Evolutionary conservation across 2,888 invertebrate species (phyloP).

Genomic region (Drosophila buzzatii): DNA sequence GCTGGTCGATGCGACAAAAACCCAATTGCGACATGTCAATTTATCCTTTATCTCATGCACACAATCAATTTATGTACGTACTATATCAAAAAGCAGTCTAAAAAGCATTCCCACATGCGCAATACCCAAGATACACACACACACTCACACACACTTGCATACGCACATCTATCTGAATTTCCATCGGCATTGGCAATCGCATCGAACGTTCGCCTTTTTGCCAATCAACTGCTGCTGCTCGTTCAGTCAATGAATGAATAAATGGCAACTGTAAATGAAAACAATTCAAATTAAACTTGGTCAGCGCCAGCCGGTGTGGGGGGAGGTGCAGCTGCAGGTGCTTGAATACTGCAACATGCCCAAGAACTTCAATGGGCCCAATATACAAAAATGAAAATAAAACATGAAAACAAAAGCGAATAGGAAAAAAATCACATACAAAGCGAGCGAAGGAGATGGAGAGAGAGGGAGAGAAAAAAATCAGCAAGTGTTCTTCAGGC

Average conservation of each 20-base stretch:
- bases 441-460: not conserved
- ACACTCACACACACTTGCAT: not conserved
- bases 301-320: conserved; percentile 13
- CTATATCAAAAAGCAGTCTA: conserved; percentile 50
- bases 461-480: conserved; percentile 14
- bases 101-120: conserved; percentile 19
- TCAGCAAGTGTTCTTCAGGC: conserved; percentile 72
- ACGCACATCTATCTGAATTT: conserved; percentile 7
- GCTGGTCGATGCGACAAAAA: conserved; percentile 18
- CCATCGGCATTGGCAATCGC: conserved; percentile 15
- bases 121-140: conserved; percentile 2
- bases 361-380: conserved; percentile 65
- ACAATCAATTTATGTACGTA: conserved; percentile 57
- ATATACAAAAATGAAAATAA: conserved; percentile 35
- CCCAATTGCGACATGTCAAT: conserved; percentile 20
- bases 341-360: conserved; percentile 69
- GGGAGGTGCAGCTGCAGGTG: conserved; percentile 48
- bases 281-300: conserved; percentile 80
- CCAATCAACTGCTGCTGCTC: conserved; percentile 70
- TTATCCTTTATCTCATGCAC: conserved; percentile 15
- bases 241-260: conserved; percentile 69
- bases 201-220: conserved; percentile 39
- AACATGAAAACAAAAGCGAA: conserved; percentile 21
- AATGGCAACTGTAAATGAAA: conserved; percentile 81
- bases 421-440: conserved; percentile 14